Conservation (phyloP, 2,888 invertebrate genomes). For the Abrostola triplasia region DNA sequence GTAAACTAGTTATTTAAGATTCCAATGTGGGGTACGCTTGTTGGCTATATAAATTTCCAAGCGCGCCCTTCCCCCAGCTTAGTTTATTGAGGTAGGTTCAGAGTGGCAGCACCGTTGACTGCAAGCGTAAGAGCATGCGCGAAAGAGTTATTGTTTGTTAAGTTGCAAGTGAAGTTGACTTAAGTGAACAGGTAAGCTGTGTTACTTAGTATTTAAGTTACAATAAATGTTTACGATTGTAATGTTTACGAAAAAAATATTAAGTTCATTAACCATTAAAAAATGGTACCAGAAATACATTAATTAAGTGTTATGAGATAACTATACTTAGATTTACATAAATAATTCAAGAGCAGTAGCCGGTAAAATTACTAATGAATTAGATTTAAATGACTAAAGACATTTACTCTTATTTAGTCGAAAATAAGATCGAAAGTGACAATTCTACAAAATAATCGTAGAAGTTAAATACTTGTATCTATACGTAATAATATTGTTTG, state of each 20-base stretch:
- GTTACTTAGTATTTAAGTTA: neutral
- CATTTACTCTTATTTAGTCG: no score
- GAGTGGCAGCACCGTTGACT: conserved; percentile 52
- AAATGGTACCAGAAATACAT: neutral
- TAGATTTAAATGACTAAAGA: no score
- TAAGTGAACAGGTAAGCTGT: conserved; percentile 28
- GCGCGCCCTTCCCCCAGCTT: conserved; percentile 71
- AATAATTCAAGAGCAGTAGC: no score
- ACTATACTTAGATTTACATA: no score
- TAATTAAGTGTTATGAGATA: neutral
- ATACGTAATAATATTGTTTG: conserved; percentile 20
- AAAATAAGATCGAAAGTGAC: no score
- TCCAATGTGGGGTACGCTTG: conserved; percentile 58
- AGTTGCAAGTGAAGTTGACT: conserved; percentile 29
- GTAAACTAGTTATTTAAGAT: conserved; percentile 3
- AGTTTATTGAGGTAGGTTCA: conserved; percentile 61
- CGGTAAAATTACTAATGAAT: no score
- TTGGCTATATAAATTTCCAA: conserved; percentile 65
- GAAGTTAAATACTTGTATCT: no score
- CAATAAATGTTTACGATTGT: neutral
- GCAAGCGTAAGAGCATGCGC: conserved; percentile 62
- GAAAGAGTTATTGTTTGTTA: conserved; percentile 35
- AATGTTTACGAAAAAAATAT: neutral
- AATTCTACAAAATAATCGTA: no score
- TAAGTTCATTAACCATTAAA: neutral